Evolutionary conservation across 2,113 vertebrate species (phyloP), one percentile per base, ranked within the genome.

Genomic region (Coreoperca whiteheadi): DNA sequence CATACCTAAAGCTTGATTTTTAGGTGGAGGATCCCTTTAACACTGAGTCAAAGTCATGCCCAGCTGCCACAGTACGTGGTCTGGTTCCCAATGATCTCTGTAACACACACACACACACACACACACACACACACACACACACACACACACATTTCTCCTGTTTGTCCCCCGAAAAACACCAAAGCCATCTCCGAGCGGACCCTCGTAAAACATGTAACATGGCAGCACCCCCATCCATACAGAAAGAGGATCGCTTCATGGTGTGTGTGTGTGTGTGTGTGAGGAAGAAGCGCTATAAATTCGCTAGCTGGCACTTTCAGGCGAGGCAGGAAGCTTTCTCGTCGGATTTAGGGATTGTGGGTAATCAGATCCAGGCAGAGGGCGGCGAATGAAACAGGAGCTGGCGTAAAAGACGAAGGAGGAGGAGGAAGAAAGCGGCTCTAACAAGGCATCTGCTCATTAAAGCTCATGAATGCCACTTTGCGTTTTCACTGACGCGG

Each of bases 321-420:
- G 64, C 64, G 53, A 77, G 74, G 74, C 90, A 88, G 89, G 92
- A 91, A 90, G 88, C 82, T 48, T 87, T 85, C 69, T 74, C 8
- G n/a, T 77, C 57, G 16, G 85, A 85, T 88, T 84, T 69, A 81
- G 41, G 89, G 79, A 89, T 90, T 87, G 78, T 88, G 77, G 81
- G 91, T 93, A 94, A 93, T 89, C 88, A 84, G 84, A 93, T 88
- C 87, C 88, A 90, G 89, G 63, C 77, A 11, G 69, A 50, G 50
- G 77, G 67, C 79, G 84, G 86, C 7, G 54, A 75, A 28, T 34
- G 64, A 79, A 87, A 84, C 77, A 1, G 86, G 77, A 88, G 84
- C 79, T 0, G 57, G 32, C 46, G 78, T 37, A 43, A 77, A 71
- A 28, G 34, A 72, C n/a, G n/a, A n/a, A n/a, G 20, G 79, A n/a